Base-by-base conservation (phyloP, 2,113 vertebrate genomes). In the Gracilinanus agilis region DNA sequence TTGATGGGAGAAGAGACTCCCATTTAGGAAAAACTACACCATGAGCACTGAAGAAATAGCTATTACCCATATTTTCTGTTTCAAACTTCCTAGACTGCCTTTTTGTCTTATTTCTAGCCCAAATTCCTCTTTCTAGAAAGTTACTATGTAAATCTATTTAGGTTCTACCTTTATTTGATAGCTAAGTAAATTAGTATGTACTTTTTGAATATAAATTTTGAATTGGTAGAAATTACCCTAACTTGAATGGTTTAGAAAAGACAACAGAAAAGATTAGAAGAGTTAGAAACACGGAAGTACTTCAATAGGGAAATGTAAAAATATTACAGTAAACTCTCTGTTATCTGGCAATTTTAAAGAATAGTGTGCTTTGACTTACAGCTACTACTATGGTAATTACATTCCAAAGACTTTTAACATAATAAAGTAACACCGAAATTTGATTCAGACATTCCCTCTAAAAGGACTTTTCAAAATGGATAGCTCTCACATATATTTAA, bases 331-430 rank as follows among this genome's bases (percentile, higher is more conserved):
- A 55, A 88, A 54, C 23, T 58, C 75, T 61, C 40, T 27, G 11
- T 91, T 44, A 90, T 44, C 83, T 5, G 49, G 29, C 61, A 90
- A 89, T 24, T 83, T 67, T 24, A 95, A 88, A 53, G 25, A 89
- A 55, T 0, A 0, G 34, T 44, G 1, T 53, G 44, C 27, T 90
- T 27, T 91, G 58, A 53, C 11, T 24, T 5, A 83, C 2, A 23
- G 58, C 58, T 34, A 61, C 58, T 61, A 27, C 56, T 58, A 27
- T 27, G 29, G 16, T 40, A 23, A 16, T 21, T 40, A 83, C 93
- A 21, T 92, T 93, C 93, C 19, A 91, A 94, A 25, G 25, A 93
- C 55, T 54, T 90, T 61, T 95, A 90, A 24, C 4, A 90, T 44
- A 75, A 90, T 90, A 55, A 90, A 90, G 54, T 91, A 75, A 16